Evolutionary conservation across 2,888 invertebrate species (phyloP).

Genomic region (Nephrocerus scutellatus): DNA sequence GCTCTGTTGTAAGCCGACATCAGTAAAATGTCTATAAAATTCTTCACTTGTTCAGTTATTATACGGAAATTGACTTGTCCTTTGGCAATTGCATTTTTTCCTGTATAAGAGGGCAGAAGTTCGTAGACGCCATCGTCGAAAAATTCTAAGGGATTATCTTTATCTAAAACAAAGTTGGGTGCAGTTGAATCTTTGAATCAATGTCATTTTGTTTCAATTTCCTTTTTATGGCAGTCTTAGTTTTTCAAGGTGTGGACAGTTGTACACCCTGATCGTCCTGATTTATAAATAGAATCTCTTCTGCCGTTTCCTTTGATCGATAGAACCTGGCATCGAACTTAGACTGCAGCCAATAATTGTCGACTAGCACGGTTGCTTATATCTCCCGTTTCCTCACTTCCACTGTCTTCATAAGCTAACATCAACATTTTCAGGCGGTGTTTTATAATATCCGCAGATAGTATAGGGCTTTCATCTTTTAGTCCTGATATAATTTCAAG

Average conservation of each 20-base stretch:
- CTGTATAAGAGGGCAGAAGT: neutral
- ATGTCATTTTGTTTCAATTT: conserved; percentile 4
- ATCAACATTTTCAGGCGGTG: too few relatives aligned
- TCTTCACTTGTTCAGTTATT: conserved; percentile 1
- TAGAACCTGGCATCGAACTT: neutral
- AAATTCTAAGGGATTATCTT: conserved; percentile 6
- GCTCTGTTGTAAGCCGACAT: conserved; percentile 4
- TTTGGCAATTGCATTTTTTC: conserved; percentile 3
- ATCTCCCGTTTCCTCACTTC: too few relatives aligned
- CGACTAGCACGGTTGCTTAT: too few relatives aligned
- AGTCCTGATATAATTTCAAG: too few relatives aligned
- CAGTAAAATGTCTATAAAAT: conserved; percentile 4
- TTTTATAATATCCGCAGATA: too few relatives aligned
- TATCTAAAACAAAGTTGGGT: conserved; percentile 2
- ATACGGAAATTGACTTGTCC: conserved; percentile 6
- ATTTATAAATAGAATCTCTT: conserved; percentile 2
- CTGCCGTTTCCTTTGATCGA: neutral
- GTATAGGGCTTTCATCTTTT: too few relatives aligned
- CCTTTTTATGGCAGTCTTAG: neutral
- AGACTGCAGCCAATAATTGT: conserved; percentile 1
- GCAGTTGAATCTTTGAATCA: conserved; percentile 2
- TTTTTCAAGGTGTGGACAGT: too few relatives aligned
- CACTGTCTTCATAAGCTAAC: too few relatives aligned
- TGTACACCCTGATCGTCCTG: too few relatives aligned
- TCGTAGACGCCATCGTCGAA: too few relatives aligned